Conservation (phyloP, 2,113 vertebrate genomes). For the Centropus unirufus region DNA sequence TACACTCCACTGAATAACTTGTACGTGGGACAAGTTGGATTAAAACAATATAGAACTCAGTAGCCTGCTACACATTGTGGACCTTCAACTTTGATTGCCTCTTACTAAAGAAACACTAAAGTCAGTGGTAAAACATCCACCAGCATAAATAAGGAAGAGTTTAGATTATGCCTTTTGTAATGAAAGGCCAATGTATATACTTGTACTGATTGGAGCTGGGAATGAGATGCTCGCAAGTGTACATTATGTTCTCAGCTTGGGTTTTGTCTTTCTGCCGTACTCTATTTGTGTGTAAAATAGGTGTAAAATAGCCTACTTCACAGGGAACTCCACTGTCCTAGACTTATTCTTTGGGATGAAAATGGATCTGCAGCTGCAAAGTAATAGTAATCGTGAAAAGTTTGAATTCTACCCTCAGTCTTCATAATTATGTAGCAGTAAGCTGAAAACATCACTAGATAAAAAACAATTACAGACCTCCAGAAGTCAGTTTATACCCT, state of each 20-base stretch:
- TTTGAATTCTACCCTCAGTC: neutral
- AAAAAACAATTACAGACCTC: neutral
- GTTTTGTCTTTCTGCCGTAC: neutral
- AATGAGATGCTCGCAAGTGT: neutral
- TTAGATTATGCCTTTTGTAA: neutral
- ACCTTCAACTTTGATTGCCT: neutral
- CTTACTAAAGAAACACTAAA: neutral
- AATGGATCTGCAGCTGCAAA: neutral
- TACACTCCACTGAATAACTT: neutral
- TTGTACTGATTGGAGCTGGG: neutral
- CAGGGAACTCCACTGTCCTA: neutral
- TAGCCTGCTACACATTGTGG: rapidly evolving
- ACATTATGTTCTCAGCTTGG: neutral
- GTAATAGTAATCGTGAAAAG: constrained; percentile 2
- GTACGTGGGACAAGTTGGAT: too few species aligned
- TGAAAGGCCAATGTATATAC: neutral
- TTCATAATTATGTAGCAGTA: constrained; percentile 34
- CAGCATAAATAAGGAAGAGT: neutral
- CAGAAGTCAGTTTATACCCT: constrained; percentile 38
- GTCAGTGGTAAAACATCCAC: neutral
- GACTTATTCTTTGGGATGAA: neutral
- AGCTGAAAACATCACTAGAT: constrained; percentile 10
- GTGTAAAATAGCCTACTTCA: neutral
- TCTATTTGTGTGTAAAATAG: neutral
- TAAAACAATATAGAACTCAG: neutral